A percentile compares a stretch with the other conserved stretches of the same genome.
Conservation (phyloP, 2,113 vertebrate species). For the Gymnogyps californianus region DNA sequence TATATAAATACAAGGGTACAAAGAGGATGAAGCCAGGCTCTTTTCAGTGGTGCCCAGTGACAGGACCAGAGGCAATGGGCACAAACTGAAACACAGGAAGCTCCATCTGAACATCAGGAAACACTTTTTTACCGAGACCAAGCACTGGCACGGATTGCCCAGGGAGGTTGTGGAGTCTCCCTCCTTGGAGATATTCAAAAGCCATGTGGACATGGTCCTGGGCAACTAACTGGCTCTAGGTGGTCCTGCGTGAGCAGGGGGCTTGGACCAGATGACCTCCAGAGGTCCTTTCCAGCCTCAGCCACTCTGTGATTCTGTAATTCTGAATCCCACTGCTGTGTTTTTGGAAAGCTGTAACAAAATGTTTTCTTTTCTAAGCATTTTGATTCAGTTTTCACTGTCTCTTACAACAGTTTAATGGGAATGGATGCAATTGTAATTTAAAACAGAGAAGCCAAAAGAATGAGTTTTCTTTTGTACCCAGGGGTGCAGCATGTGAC, state of each 20-base stretch:
- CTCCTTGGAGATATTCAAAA: fast-evolving
- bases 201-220: not conserved
- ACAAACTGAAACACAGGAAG: not conserved
- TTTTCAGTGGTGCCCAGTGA: not conserved
- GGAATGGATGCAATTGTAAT: not conserved
- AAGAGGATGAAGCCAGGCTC: not conserved
- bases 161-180: not conserved
- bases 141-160: fast-evolving
- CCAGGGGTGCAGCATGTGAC: not conserved
- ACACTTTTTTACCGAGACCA: not conserved
- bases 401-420: not conserved
- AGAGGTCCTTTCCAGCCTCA: not conserved
- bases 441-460: not conserved
- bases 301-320: not conserved
- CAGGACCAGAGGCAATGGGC: not conserved
- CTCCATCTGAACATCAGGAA: not conserved
- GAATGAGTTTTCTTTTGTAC: not conserved
- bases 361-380: not conserved
- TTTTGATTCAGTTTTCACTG: not conserved
- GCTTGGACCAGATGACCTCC: not conserved
- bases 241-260: not conserved
- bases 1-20: not conserved
- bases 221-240: not conserved
- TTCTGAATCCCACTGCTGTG: not conserved
- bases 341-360: not conserved